These are phyloP conservation scores for Drosophila nebulosa DNA, from an alignment of 1,140 invertebrate species.

Conservation along the genomic window DNA sequence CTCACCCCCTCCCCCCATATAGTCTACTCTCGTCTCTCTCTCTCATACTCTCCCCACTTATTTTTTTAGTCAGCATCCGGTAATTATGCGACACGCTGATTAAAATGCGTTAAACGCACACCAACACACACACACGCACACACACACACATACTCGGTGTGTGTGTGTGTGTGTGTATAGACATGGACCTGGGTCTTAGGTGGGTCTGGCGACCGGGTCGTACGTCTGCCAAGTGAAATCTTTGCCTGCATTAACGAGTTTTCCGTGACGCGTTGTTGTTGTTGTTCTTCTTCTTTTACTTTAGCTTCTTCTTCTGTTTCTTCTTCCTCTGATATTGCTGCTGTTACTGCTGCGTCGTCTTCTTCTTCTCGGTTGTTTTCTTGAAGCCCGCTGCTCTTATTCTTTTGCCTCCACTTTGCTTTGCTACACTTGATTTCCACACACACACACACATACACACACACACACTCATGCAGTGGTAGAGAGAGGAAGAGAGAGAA, in stretches of 20 bases:
- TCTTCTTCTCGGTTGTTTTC: conserved; percentile 41
- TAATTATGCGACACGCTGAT: conserved; percentile 79
- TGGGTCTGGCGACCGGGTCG: conserved; percentile 50
- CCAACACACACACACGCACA: conserved; percentile 16
- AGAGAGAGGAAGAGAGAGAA: neutral
- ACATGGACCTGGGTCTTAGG: conserved; percentile 36
- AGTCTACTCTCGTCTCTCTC: neutral
- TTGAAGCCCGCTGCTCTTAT: conserved; percentile 63
- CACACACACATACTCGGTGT: neutral
- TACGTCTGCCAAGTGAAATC: conserved; percentile 67
- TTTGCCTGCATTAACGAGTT: conserved; percentile 76
- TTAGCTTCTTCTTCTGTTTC: conserved; percentile 24
- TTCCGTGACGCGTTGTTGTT: conserved; percentile 60
- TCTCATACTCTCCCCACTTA: conserved; percentile 19
- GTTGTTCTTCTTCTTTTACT: conserved; percentile 49
- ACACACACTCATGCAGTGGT: neutral
- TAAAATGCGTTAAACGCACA: conserved; percentile 71
- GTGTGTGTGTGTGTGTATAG: conserved; percentile 15
- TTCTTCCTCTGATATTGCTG: conserved; percentile 35
- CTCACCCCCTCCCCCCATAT: neutral
- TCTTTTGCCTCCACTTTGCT: conserved; percentile 59
- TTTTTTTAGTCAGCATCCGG: conserved; percentile 60
- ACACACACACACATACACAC: conserved; percentile 28
- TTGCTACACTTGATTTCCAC: conserved; percentile 75
- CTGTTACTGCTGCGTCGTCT: conserved; percentile 10